A percentile compares a stretch with the other conserved stretches of the same genome.
phyloP scores from a whole-genome alignment of 2,797 vertebrate genomes.

The Diceros bicornis region DNA sequence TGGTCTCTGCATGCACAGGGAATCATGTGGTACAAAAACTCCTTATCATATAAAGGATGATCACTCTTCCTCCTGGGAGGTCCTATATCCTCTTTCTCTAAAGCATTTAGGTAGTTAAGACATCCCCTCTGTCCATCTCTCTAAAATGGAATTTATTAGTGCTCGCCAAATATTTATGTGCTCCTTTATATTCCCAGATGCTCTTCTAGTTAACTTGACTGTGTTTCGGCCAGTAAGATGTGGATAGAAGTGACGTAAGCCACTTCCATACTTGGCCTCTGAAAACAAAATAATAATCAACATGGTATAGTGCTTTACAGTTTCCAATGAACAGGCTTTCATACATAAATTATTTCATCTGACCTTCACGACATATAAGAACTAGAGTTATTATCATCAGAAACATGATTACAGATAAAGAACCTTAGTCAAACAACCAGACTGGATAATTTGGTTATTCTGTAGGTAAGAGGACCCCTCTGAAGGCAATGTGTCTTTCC shows the following conservation, averaged over 20 bases:
- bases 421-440: background rate
- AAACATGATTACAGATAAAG: background rate
- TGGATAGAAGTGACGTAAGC: background rate
- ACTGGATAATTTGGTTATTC: background rate
- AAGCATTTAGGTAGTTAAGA: background rate
- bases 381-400: background rate
- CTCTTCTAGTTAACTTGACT: background rate
- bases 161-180: background rate
- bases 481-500: background rate
- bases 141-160: background rate
- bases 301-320: background rate
- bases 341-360: background rate
- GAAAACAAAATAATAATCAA: background rate
- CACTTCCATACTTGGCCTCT: background rate
- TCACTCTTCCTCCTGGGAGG: background rate
- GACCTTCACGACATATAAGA: background rate
- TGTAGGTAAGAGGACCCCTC: background rate
- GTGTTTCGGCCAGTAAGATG: background rate
- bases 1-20: background rate
- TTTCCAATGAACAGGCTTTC: background rate
- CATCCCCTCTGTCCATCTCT: background rate
- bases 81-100: background rate
- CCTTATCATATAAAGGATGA: background rate
- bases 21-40: background rate
- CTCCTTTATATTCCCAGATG: background rate